phyloP scores from a whole-genome alignment of 2,113 vertebrate genomes.

The Grammomys surdaster region DNA sequence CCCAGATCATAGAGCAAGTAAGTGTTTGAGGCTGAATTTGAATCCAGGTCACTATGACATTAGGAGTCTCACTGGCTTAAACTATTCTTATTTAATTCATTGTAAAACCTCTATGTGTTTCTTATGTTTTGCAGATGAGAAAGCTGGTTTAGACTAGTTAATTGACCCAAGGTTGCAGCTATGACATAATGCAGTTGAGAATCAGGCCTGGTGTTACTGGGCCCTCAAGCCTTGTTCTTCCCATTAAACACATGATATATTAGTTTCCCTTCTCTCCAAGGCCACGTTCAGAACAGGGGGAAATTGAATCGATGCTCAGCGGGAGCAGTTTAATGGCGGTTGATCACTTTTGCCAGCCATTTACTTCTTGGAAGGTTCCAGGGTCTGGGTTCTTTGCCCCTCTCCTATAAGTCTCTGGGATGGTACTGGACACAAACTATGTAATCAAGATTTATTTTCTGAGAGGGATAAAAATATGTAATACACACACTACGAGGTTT shows the following conservation, averaged over 20 bases:
- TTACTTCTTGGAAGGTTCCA: background rate
- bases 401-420: background rate
- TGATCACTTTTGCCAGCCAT: background rate
- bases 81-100: constrained; percentile 7
- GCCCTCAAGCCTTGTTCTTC: constrained; percentile 10
- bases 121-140: background rate
- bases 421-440: background rate
- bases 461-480: background rate
- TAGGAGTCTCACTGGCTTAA: background rate
- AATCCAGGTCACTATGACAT: background rate
- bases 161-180: background rate
- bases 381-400: background rate
- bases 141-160: background rate
- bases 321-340: constrained; percentile 52
- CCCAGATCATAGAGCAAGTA: background rate
- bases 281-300: constrained; percentile 67
- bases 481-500: background rate
- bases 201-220: background rate
- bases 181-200: background rate
- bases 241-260: background rate
- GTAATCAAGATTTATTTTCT: background rate
- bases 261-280: background rate
- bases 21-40: background rate
- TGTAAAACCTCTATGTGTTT: background rate
- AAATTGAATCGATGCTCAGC: constrained; percentile 61